Conservation (phyloP, 1,140 invertebrate genomes). For the Drosophila kohkoa region DNA sequence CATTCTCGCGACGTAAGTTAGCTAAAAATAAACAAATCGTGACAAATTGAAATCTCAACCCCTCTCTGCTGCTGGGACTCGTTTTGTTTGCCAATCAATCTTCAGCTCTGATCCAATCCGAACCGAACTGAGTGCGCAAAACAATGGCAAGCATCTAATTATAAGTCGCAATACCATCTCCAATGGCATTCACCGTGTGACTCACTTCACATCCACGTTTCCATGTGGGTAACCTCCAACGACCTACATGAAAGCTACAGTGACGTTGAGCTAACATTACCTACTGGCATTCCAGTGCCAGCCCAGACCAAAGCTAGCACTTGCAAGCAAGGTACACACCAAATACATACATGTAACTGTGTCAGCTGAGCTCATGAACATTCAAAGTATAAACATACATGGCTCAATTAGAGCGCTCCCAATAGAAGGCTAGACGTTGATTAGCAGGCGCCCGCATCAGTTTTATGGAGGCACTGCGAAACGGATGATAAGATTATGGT, state of each 20-base stretch:
- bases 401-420: conserved; percentile 49
- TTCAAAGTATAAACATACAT: not conserved
- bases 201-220: conserved; percentile 36
- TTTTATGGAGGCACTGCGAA: conserved; percentile 23
- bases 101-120: conserved; percentile 7
- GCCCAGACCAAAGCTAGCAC: conserved; percentile 28
- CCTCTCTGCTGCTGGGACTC: not conserved
- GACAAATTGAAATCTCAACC: conserved; percentile 54
- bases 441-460: conserved; percentile 39
- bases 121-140: conserved; percentile 4
- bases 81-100: conserved; percentile 12
- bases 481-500: conserved; percentile 44
- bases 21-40: conserved; percentile 76
- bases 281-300: conserved; percentile 23
- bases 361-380: conserved; percentile 1
- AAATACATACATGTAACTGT: conserved; percentile 30
- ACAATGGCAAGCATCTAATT: conserved; percentile 68
- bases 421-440: conserved; percentile 39
- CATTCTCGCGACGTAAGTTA: conserved; percentile 19
- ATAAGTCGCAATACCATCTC: conserved; percentile 33
- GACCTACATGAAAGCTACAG: conserved; percentile 61
- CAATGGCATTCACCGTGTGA: conserved; percentile 46
- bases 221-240: conserved; percentile 58
- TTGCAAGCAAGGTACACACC: conserved; percentile 55
- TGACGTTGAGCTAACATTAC: conserved; percentile 9